These are phyloP conservation scores for Pardosa pseudoannulata DNA, from an alignment of 2,888 invertebrate species.

Conservation along the genomic window DNA sequence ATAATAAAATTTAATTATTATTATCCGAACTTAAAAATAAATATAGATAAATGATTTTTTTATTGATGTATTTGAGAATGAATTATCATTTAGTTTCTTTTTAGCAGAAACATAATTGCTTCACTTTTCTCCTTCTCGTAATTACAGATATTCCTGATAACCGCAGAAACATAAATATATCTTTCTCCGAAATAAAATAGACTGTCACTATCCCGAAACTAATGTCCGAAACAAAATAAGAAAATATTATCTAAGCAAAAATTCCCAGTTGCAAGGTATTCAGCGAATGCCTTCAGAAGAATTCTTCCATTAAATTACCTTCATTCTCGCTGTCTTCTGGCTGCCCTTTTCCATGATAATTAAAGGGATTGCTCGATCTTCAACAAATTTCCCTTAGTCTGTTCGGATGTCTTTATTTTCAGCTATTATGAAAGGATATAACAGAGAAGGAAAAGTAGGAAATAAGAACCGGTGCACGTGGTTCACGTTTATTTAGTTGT, in stretches of 20 bases:
- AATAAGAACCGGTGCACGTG: too few relatives aligned
- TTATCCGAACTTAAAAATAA: too few relatives aligned
- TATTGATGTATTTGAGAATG: too few relatives aligned
- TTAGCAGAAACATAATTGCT: too few relatives aligned
- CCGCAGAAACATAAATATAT: too few relatives aligned
- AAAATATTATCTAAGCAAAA: not conserved
- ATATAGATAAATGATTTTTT: too few relatives aligned
- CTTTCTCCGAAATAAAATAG: not conserved
- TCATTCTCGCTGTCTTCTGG: not conserved
- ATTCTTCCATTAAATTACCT: constrained; percentile 9
- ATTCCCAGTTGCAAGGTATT: not conserved
- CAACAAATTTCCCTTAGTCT: not conserved
- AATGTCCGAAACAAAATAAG: not conserved
- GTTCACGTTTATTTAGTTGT: too few relatives aligned
- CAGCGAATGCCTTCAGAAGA: not conserved
- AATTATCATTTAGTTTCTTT: too few relatives aligned
- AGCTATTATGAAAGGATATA: not conserved
- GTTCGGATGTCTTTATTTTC: not conserved
- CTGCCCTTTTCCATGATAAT: not conserved
- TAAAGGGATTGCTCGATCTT: not conserved
- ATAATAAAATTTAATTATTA: too few relatives aligned
- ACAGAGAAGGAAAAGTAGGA: too few relatives aligned
- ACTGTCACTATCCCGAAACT: not conserved
- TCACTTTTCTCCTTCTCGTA: too few relatives aligned
- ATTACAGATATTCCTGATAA: too few relatives aligned